phyloP scores from a whole-genome alignment of 30 jellyfish, hydroid and myxozoan genomes.

The Nemopilema nomurai region DNA sequence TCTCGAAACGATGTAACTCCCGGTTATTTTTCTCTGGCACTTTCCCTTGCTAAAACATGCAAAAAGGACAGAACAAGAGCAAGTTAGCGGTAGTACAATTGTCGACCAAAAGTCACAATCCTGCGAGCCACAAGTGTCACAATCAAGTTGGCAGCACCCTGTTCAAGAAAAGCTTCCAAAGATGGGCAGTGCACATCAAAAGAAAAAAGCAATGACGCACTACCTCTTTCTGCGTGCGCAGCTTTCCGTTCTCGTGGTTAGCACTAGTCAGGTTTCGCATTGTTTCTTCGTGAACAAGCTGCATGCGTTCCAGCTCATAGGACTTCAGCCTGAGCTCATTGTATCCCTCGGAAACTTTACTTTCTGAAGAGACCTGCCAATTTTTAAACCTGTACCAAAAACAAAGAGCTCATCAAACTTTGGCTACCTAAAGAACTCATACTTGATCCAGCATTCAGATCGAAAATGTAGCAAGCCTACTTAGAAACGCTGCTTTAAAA shows the following conservation, averaged over 20 bases:
- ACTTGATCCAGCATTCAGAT: not conserved
- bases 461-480: not conserved
- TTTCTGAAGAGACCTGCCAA: constrained; percentile 74
- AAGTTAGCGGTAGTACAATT: too few relatives aligned
- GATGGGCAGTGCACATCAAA: not conserved
- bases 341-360: constrained; percentile 53
- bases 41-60: too few relatives aligned
- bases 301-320: constrained; percentile 76
- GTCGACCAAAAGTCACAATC: too few relatives aligned
- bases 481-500: not conserved
- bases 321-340: constrained; percentile 66
- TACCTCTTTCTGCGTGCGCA: constrained; percentile 71
- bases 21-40: too few relatives aligned
- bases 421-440: not conserved
- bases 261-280: constrained; percentile 37
- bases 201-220: not conserved
- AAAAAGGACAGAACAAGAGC: too few relatives aligned
- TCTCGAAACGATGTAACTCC: too few relatives aligned
- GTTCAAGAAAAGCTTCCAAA: not conserved
- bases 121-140: too few relatives aligned
- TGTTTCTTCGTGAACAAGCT: constrained; percentile 70
- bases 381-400: constrained; percentile 31
- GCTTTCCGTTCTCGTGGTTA: constrained; percentile 52
- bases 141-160: too few relatives aligned
- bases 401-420: not conserved